phyloP scores from a whole-genome alignment of 2,113 vertebrate genomes.

The Ariopsis seemanni region DNA sequence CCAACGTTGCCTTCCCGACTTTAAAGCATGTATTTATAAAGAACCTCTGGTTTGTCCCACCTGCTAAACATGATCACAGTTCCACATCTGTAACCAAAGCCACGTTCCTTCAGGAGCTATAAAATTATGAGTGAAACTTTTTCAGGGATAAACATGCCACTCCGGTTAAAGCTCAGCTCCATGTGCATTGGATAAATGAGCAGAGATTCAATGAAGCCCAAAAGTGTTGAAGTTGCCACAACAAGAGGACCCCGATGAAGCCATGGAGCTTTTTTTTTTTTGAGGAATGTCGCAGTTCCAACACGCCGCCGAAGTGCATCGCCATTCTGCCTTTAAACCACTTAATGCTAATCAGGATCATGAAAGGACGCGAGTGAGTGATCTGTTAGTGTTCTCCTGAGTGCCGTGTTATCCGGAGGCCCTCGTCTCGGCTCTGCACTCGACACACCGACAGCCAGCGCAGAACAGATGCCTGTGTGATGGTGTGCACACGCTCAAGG shows the following conservation, averaged over 20 bases:
- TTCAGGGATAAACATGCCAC: conserved; percentile 49
- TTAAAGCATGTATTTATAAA: too few species aligned
- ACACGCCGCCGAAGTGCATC: background rate
- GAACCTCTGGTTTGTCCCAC: conserved; percentile 30
- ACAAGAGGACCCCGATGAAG: background rate
- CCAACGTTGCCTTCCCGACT: too few species aligned
- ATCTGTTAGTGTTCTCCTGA: conserved; percentile 39
- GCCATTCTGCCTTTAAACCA: conserved; percentile 25
- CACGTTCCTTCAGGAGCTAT: conserved; percentile 47
- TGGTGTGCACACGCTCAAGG: conserved; percentile 1
- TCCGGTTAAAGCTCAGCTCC: conserved; percentile 44
- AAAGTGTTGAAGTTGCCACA: conserved; percentile 47
- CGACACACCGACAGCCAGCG: background rate
- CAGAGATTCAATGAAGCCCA: conserved; percentile 48
- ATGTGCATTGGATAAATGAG: conserved; percentile 53
- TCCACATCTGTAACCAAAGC: conserved; percentile 41
- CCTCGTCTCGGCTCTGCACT: conserved; percentile 20
- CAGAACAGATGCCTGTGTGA: conserved; percentile 7
- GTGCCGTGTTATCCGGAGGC: conserved; percentile 15
- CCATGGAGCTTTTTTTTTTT: background rate
- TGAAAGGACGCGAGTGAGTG: conserved; percentile 34
- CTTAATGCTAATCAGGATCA: conserved; percentile 32
- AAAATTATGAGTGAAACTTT: conserved; percentile 39
- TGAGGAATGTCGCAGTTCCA: background rate
- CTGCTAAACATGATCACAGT: conserved; percentile 43